phyloP scores from a whole-genome alignment of 2,113 vertebrate genomes.

The Nipponia nippon region DNA sequence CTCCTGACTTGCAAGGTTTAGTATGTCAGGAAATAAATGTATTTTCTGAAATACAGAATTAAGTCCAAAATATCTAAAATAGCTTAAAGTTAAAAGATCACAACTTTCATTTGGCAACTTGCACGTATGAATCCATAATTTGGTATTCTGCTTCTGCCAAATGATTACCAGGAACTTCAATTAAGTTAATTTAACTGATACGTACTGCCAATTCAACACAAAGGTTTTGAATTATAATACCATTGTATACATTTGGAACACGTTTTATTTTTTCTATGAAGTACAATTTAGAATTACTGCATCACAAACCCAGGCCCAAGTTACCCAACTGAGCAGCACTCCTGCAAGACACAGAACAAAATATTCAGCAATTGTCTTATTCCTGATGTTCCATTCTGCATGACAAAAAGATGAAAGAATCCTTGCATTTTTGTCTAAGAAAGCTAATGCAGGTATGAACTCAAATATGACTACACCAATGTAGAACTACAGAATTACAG shows the following conservation, averaged over 20 bases:
- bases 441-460: neutral
- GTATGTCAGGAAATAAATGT: neutral
- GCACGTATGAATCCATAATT: neutral
- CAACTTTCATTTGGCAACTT: neutral
- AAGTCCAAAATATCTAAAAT: neutral
- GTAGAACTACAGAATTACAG: neutral
- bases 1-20: neutral
- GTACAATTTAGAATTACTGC: neutral
- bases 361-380: neutral
- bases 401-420: neutral
- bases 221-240: slow-evolving; percentile 16
- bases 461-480: neutral
- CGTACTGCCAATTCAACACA: neutral
- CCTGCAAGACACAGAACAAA: neutral
- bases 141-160: neutral
- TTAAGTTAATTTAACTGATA: slow-evolving; percentile 12
- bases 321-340: neutral
- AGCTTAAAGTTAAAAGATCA: neutral
- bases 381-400: neutral
- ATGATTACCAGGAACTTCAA: neutral
- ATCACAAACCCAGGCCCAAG: neutral
- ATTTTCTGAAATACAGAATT: neutral
- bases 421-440: neutral
- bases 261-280: neutral
- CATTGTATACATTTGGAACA: neutral